Conservation (phyloP, 2,797 vertebrate species). For the Nothura maculosa region DNA sequence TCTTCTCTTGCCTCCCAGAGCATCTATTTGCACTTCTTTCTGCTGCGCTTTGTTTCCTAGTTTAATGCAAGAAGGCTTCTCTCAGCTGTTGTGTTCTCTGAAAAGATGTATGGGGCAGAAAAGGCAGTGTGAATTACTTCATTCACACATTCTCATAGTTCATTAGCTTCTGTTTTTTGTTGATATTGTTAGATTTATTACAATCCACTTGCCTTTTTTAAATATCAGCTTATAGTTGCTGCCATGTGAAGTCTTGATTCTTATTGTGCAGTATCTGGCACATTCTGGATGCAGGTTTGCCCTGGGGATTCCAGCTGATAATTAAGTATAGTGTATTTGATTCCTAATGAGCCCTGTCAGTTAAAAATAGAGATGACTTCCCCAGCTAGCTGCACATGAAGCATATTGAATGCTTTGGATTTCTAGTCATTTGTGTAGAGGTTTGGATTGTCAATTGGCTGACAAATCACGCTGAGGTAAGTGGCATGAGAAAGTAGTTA, state of each 20-base stretch:
- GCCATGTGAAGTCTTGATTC: background rate
- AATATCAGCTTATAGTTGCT: background rate
- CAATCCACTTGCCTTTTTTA: background rate
- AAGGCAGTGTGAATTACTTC: background rate
- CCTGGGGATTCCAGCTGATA: background rate
- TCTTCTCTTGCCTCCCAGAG: background rate
- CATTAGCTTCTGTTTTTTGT: background rate
- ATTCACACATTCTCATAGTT: background rate
- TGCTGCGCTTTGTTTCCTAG: conserved; percentile 25
- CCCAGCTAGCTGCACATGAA: background rate
- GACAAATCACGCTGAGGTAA: background rate
- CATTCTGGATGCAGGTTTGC: background rate
- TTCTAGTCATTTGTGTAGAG: background rate
- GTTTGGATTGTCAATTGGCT: conserved; percentile 3
- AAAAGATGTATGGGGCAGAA: conserved; percentile 18
- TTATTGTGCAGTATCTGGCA: background rate
- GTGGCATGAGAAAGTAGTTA: background rate
- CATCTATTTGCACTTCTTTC: background rate
- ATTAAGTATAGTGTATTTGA: background rate
- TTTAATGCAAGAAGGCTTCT: background rate
- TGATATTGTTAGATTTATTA: background rate
- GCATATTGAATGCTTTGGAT: background rate
- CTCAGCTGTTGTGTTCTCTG: background rate
- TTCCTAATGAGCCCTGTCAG: rapidly evolving
- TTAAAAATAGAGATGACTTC: background rate